Conservation (phyloP, 2,113 vertebrate genomes). For the Plotosus lineatus region DNA sequence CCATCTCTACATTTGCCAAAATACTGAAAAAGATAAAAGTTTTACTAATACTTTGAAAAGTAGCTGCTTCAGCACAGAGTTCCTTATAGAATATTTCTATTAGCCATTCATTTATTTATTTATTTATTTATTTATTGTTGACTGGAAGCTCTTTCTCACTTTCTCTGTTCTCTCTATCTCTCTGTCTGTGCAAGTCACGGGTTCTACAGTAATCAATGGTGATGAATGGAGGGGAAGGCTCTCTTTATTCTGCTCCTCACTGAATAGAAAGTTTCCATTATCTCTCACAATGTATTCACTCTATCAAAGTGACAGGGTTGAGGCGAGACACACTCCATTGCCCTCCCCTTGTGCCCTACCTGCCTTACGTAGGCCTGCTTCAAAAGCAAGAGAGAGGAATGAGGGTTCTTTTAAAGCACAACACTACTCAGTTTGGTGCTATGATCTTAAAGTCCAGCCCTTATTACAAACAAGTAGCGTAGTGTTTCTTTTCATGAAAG, state of each 20-base stretch:
- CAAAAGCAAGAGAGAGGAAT: slow-evolving; percentile 31
- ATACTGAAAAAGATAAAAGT: slow-evolving; percentile 25
- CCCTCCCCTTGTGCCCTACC: slow-evolving; percentile 70
- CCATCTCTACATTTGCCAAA: slow-evolving; percentile 42
- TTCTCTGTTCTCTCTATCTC: slow-evolving; percentile 12
- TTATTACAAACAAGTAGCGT: background rate
- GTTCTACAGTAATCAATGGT: slow-evolving; percentile 85
- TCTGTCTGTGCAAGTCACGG: slow-evolving; percentile 69
- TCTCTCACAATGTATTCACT: slow-evolving; percentile 93
- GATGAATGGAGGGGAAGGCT: slow-evolving; percentile 88
- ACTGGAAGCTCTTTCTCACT: slow-evolving; percentile 8
- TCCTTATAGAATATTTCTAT: background rate
- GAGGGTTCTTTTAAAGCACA: slow-evolving; percentile 59
- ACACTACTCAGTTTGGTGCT: slow-evolving; percentile 2
- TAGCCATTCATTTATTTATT: background rate
- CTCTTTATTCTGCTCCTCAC: slow-evolving; percentile 86
- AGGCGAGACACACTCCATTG: slow-evolving; percentile 80
- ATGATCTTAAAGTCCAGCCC: background rate
- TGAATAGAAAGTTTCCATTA: slow-evolving; percentile 97
- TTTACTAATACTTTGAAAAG: slow-evolving; percentile 1
- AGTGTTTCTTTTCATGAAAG: background rate
- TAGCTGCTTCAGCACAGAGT: background rate
- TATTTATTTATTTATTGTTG: slow-evolving; percentile 6
- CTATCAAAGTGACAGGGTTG: slow-evolving; percentile 92
- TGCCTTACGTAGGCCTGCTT: slow-evolving; percentile 70